Evolutionary conservation across 2,888 invertebrate species (phyloP), one percentile per base, ranked within the genome.

Genomic region (Drosophila robusta): DNA sequence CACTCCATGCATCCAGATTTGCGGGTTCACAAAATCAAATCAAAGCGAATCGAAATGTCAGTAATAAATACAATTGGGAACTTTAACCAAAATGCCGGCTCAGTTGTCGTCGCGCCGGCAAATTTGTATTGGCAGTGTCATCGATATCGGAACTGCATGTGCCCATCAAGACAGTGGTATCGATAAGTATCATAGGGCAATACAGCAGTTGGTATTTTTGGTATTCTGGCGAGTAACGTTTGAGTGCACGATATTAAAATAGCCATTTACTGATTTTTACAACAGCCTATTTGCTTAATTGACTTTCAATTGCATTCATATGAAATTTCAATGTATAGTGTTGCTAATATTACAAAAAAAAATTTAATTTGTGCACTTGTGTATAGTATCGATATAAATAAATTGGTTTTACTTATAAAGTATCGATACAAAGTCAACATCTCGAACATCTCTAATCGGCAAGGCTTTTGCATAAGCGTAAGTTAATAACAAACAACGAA

Each of bases 1-100:
- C 95, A 93, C 93, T 95, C 94, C 94, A 94, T 93, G 95, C 96
- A 96, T 97, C 97, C 97, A 97, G 97, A 96, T 96, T 97, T 96
- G 95, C 94, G 61, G 58, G 50, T 68, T 61, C 22, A 50, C 50
- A 36, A 14, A 56, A 65, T n/a, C 14, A 64, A 54, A 60, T 8
- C 8, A 34, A 32, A 52, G 45, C 6, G 9, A 32, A 52, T 54
- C 6, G 9, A 47, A 45, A 49, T 41, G 0, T 9, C 6, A 5
- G 9, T 6, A 51, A 39, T n/a, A 14, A 38, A 36, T 12, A 24
- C 26, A 51, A 52, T 18, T 22, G 34, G 1, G 14, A 26, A n/a
- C 9, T 22, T 29, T 16, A 41, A 16, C 42, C 29, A 64, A 74
- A 65, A 70, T 70, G 75, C 75, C 75, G 75, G 73, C 60, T 64